phyloP scores from a whole-genome alignment of 2,113 vertebrate genomes.

The Notarius lentiginosus region DNA sequence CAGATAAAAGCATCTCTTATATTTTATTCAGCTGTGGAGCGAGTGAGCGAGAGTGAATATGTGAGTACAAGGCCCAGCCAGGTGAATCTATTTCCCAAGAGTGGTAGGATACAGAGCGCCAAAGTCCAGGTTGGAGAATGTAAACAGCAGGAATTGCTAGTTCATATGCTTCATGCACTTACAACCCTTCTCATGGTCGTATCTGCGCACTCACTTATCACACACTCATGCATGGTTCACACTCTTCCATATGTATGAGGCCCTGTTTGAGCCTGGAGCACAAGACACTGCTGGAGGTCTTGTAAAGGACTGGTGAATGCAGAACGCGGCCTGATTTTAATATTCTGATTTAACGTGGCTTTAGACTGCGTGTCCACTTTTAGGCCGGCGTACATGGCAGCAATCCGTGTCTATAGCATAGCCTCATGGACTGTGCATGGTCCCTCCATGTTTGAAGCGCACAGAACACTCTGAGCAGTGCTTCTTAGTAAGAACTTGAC shows the following conservation, averaged over 20 bases:
- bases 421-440: background rate
- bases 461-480: no score
- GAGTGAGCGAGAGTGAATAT: slow-evolving; percentile 39
- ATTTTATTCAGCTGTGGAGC: slow-evolving; percentile 69
- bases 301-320: slow-evolving; percentile 22
- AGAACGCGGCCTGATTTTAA: slow-evolving; percentile 45
- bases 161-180: slow-evolving; percentile 39
- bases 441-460: background rate
- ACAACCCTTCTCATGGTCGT: background rate
- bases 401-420: background rate
- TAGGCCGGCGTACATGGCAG: background rate
- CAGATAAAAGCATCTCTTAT: slow-evolving; percentile 74
- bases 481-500: background rate
- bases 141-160: slow-evolving; percentile 48
- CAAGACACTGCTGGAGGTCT: slow-evolving; percentile 54
- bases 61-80: slow-evolving; percentile 60
- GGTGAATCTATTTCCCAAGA: slow-evolving; percentile 67
- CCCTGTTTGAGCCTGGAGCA: slow-evolving; percentile 60
- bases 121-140: slow-evolving; percentile 52
- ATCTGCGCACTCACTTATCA: slow-evolving; percentile 28
- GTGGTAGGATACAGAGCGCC: slow-evolving; percentile 48
- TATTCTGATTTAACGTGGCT: slow-evolving; percentile 5
- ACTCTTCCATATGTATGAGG: slow-evolving; percentile 69
- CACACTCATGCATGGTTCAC: slow-evolving; percentile 43
- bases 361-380: background rate